Evolutionary conservation across 2,797 vertebrate species (phyloP).

Genomic region (Gallinago nigripennis): DNA sequence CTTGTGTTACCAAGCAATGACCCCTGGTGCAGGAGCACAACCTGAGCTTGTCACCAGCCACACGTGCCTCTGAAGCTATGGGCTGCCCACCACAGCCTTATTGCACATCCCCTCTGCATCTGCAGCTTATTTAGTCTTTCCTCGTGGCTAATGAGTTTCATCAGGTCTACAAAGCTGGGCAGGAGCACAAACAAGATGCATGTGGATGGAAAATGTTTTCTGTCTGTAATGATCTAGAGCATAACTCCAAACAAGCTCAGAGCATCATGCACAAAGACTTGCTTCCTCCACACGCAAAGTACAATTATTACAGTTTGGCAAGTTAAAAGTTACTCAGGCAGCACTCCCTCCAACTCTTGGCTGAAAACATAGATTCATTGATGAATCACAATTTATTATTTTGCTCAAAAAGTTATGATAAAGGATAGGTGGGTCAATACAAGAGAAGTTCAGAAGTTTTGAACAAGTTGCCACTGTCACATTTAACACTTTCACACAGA

Average conservation of each 20-base stretch:
- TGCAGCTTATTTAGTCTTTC: not conserved
- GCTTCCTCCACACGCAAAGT: not conserved
- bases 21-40: not conserved
- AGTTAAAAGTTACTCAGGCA: not conserved
- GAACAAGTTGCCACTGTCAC: not conserved
- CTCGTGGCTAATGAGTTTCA: accelerated
- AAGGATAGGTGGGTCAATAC: not conserved
- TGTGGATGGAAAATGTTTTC: not conserved
- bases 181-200: not conserved
- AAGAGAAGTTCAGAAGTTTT: not conserved
- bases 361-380: not conserved
- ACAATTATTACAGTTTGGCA: not conserved
- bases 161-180: not conserved
- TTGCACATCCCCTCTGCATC: not conserved
- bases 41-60: not conserved
- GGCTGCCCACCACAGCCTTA: not conserved
- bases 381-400: not conserved
- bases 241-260: not conserved
- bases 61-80: accelerated
- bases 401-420: not conserved
- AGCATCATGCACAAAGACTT: not conserved
- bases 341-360: not conserved
- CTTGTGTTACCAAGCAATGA: not conserved
- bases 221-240: not conserved
- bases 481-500: not conserved